A percentile compares a stretch with the other conserved stretches of the same genome.
Evolutionary conservation across 2,797 vertebrate species (phyloP).

Genomic region (Tapirus indicus): DNA sequence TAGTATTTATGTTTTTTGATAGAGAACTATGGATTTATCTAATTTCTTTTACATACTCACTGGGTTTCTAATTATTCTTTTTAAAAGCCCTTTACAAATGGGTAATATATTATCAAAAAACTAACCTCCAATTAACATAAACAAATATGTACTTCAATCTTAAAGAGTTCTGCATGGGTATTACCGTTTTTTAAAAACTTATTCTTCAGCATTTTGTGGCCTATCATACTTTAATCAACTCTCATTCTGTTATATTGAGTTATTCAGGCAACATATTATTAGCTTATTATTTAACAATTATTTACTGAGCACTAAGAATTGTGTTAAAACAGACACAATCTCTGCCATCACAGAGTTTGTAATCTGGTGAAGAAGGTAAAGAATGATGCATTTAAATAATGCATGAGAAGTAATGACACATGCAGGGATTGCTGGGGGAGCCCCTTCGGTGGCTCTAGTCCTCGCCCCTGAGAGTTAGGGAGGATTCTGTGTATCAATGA

Average conservation of each 20-base stretch:
- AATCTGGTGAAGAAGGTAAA: not conserved
- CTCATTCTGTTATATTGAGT: not conserved
- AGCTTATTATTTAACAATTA: not conserved
- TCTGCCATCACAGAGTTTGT: not conserved
- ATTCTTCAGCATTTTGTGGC: not conserved
- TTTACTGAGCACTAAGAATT: not conserved
- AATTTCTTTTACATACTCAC: not conserved
- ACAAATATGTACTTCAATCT: not conserved
- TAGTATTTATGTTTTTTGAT: conserved; percentile 34
- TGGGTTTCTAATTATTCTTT: not conserved
- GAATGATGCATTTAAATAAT: not conserved
- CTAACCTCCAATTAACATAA: not conserved
- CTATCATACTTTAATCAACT: not conserved
- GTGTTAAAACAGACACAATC: not conserved
- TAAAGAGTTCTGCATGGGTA: not conserved
- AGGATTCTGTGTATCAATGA: not conserved
- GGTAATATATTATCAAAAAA: not conserved
- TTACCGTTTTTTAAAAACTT: not conserved
- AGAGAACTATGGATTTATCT: not conserved
- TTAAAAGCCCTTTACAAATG: not conserved
- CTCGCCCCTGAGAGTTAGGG: not conserved
- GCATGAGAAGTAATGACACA: too few relatives aligned
- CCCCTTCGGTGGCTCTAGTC: fast-evolving
- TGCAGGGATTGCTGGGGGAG: not conserved
- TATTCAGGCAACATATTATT: not conserved